Evolutionary conservation across 2,113 vertebrate genomes (phyloP).

Genomic region (Crotalus horridus): DNA sequence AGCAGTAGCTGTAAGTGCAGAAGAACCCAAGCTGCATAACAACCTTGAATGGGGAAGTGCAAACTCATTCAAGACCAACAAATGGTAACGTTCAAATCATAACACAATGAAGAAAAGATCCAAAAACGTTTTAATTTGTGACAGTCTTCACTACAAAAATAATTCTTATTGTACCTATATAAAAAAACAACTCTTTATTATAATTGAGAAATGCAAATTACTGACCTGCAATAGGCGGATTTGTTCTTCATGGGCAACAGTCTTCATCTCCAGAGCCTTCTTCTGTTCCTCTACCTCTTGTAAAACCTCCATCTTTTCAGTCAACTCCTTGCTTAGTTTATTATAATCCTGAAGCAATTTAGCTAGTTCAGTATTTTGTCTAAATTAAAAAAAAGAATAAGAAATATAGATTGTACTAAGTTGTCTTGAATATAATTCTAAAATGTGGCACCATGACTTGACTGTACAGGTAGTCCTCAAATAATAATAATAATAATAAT

Average conservation of each 20-base stretch:
- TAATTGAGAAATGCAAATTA: fast-evolving
- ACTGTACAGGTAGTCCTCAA: too few relatives aligned
- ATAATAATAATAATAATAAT: too few relatives aligned
- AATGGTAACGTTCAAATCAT: too few relatives aligned
- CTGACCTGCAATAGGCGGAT: constrained; percentile 81
- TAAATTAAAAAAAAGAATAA: constrained; percentile 53
- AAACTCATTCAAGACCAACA: too few relatives aligned
- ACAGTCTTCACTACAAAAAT: neutral
- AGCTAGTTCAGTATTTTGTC: constrained; percentile 91
- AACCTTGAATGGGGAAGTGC: too few relatives aligned
- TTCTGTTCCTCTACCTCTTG: constrained; percentile 83
- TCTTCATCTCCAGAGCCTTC: constrained; percentile 82
- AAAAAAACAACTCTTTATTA: neutral
- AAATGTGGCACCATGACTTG: neutral
- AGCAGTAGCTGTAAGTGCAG: too few relatives aligned
- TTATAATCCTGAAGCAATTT: constrained; percentile 88
- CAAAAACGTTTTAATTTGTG: neutral
- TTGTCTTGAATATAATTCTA: neutral
- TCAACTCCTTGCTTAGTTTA: constrained; percentile 85
- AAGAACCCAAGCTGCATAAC: too few relatives aligned
- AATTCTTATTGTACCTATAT: too few relatives aligned
- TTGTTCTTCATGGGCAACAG: constrained; percentile 75
- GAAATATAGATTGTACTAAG: neutral
- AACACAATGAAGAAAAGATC: too few relatives aligned
- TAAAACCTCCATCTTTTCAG: constrained; percentile 78